phyloP scores from a whole-genome alignment of 2,113 vertebrate genomes.

The Semnornis frantzii region DNA sequence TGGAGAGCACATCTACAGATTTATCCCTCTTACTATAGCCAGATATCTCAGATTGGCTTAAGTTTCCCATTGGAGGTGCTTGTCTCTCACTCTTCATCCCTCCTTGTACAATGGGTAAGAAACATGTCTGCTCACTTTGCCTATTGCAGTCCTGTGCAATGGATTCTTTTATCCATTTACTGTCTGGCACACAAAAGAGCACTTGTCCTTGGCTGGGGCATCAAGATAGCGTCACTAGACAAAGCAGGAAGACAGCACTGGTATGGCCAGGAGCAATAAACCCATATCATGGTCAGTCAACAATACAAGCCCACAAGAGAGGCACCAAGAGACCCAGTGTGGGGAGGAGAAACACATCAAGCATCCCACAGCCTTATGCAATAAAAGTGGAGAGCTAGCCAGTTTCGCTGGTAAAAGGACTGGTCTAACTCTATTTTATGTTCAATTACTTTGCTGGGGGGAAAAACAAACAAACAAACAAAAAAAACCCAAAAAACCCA shows the following conservation, averaged over 20 bases:
- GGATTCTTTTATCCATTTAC: not conserved
- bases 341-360: not conserved
- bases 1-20: not conserved
- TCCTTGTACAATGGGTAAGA: not conserved
- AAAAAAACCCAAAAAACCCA: too few relatives aligned
- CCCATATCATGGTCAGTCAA: not conserved
- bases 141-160: accelerated
- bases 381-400: not conserved
- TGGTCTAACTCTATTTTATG: not conserved
- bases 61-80: not conserved
- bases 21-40: not conserved
- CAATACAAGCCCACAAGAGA: not conserved
- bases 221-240: not conserved
- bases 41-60: not conserved
- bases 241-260: not conserved
- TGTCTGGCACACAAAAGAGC: not conserved
- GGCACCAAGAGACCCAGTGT: accelerated
- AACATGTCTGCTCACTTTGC: not conserved
- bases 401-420: not conserved
- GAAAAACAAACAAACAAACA: not conserved
- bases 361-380: not conserved
- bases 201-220: not conserved
- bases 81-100: not conserved
- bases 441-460: not conserved
- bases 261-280: not conserved